A percentile compares a stretch with the other conserved stretches of the same genome.
These are phyloP conservation scores for Nomada fabriciana DNA, from an alignment of 2,888 invertebrate genomes.

Conservation along the genomic window DNA sequence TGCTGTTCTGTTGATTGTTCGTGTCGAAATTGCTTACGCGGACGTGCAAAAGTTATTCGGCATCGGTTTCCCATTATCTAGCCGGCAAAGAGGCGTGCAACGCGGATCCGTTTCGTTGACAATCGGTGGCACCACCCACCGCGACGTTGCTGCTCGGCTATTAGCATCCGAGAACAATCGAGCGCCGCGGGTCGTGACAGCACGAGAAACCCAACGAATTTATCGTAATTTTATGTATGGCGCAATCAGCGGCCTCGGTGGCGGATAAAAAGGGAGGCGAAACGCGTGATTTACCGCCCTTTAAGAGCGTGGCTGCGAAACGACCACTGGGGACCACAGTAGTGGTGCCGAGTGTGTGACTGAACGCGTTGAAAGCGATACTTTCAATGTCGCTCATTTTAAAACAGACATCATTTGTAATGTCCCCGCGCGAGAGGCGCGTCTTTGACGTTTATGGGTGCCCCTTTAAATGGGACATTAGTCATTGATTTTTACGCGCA, in stretches of 20 bases:
- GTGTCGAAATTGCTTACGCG: background rate
- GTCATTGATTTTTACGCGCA: background rate
- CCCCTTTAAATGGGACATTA: slow-evolving; percentile 5
- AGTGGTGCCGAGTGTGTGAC: slow-evolving; percentile 35
- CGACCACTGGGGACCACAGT: slow-evolving; percentile 47
- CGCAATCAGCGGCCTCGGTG: slow-evolving; percentile 79
- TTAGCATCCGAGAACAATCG: slow-evolving; percentile 76
- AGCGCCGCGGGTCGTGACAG: slow-evolving; percentile 76
- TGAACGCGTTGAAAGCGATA: slow-evolving; percentile 67
- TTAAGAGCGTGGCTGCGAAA: slow-evolving; percentile 67
- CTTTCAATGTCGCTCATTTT: slow-evolving; percentile 46
- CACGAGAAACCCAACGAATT: slow-evolving; percentile 76
- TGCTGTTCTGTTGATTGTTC: background rate
- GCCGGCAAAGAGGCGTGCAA: background rate
- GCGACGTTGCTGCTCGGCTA: slow-evolving; percentile 68
- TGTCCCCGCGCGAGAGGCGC: slow-evolving; percentile 9
- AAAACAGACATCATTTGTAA: slow-evolving; percentile 54
- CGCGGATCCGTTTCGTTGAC: slow-evolving; percentile 59
- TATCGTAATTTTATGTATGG: slow-evolving; percentile 84
- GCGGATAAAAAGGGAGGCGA: slow-evolving; percentile 76
- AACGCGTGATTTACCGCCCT: slow-evolving; percentile 79
- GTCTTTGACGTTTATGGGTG: background rate
- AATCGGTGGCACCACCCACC: slow-evolving; percentile 77
- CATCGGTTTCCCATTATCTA: background rate
- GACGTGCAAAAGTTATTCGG: background rate